These are phyloP conservation scores for Oasisia sp. DNA, from an alignment of 2,888 invertebrate species.

Conservation along the genomic window DNA sequence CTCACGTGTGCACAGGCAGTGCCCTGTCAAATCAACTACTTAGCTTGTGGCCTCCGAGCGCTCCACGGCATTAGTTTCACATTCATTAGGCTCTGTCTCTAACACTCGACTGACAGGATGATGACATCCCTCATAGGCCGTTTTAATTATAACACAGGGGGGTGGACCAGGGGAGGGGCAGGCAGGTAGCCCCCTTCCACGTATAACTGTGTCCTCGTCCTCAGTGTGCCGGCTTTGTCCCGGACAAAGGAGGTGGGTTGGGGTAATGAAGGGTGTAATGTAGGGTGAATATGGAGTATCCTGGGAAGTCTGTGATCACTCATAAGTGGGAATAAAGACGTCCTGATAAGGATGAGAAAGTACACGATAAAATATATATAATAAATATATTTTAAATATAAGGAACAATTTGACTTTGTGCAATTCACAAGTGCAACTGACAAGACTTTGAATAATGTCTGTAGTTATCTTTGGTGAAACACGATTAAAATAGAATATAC, in stretches of 20 bases:
- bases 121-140: not conserved
- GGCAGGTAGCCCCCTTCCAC: not conserved
- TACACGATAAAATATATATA: too few species aligned
- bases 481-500: too few species aligned
- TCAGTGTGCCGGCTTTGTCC: not conserved
- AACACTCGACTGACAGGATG: not conserved
- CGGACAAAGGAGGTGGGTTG: not conserved
- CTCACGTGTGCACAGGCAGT: not conserved
- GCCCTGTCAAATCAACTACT: constrained; percentile 12
- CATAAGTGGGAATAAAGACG: not conserved
- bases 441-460: too few species aligned
- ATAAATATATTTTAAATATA: too few species aligned
- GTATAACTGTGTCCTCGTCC: not conserved
- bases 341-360: not conserved
- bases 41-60: not conserved
- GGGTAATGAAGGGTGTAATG: not conserved
- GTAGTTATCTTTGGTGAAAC: too few species aligned
- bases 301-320: not conserved
- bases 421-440: too few species aligned
- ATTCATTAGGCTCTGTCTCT: not conserved
- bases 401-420: too few species aligned
- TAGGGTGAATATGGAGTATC: not conserved
- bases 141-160: not conserved
- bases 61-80: not conserved
- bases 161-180: not conserved